A percentile compares a stretch with the other conserved stretches of the same genome.
Conservation (phyloP, 2,113 vertebrate species). For the Hemibagrus wyckioides region DNA sequence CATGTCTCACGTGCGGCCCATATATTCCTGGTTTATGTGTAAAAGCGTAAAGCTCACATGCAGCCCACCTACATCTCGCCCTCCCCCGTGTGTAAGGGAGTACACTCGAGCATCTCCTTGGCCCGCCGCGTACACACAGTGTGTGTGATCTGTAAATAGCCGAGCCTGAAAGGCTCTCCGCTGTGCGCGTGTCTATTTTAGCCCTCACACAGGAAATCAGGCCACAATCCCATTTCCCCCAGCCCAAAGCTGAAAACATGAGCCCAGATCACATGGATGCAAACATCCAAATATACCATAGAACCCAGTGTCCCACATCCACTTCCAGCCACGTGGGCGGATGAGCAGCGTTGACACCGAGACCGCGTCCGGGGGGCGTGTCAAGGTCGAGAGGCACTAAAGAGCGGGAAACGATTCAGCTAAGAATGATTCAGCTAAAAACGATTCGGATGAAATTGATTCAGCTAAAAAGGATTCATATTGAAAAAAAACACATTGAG, state of each 20-base stretch:
- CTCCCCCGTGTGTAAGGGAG: constrained; percentile 9
- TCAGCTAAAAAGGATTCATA: background rate
- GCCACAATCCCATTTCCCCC: constrained; percentile 63
- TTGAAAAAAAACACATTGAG: background rate
- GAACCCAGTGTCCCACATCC: constrained; percentile 31
- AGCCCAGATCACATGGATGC: constrained; percentile 68
- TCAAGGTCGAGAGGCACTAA: constrained; percentile 33
- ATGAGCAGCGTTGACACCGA: constrained; percentile 35
- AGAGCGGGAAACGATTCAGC: background rate
- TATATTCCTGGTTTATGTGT: background rate
- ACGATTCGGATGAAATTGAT: background rate
- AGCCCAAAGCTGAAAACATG: constrained; percentile 62
- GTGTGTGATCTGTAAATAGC: constrained; percentile 75
- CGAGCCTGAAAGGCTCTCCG: constrained; percentile 73
- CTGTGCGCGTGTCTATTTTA: constrained; percentile 80
- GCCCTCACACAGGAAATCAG: constrained; percentile 78
- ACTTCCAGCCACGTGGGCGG: constrained; percentile 27
- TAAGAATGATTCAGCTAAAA: background rate
- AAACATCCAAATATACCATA: constrained; percentile 66
- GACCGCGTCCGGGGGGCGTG: background rate
- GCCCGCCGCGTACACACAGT: constrained; percentile 60
- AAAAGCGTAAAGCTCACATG: background rate
- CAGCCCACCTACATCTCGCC: constrained; percentile 3
- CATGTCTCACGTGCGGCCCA: too few relatives aligned
- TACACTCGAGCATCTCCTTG: constrained; percentile 29